Conservation (phyloP, 2,888 invertebrate genomes). For the Ypsolopha sequella region DNA sequence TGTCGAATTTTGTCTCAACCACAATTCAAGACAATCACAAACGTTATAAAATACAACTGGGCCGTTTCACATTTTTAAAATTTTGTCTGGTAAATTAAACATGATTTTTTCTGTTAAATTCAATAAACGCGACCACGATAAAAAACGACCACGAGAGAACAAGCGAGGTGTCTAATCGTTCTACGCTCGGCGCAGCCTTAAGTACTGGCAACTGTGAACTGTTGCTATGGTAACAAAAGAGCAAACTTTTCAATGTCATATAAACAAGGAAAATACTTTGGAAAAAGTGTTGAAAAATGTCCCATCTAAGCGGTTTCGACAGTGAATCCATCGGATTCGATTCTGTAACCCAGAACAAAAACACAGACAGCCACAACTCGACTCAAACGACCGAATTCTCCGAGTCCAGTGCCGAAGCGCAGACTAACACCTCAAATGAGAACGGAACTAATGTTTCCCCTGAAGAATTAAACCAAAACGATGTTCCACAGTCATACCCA, state of each 20-base stretch:
- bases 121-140: too few species aligned
- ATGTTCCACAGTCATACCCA: conserved; percentile 32
- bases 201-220: conserved; percentile 5
- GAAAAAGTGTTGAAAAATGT: conserved; percentile 26
- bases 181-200: not conserved
- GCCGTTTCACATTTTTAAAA: too few species aligned
- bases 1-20: too few species aligned
- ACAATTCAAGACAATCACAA: too few species aligned
- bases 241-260: not conserved
- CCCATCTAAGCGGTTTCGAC: conserved; percentile 47
- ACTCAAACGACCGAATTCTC: conserved; percentile 31
- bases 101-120: too few species aligned
- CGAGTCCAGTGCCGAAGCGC: conserved; percentile 21
- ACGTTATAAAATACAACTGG: too few species aligned
- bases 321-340: conserved; percentile 50
- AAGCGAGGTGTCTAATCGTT: too few species aligned
- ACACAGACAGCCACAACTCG: conserved; percentile 21
- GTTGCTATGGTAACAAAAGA: conserved; percentile 9
- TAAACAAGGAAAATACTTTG: conserved; percentile 6
- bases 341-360: conserved; percentile 24
- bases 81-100: too few species aligned
- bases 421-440: conserved; percentile 30
- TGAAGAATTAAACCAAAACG: conserved; percentile 30
- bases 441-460: conserved; percentile 30
- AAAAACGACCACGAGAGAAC: too few species aligned